phyloP scores from a whole-genome alignment of 2,888 invertebrate species.

The Trachelus tabidus region DNA sequence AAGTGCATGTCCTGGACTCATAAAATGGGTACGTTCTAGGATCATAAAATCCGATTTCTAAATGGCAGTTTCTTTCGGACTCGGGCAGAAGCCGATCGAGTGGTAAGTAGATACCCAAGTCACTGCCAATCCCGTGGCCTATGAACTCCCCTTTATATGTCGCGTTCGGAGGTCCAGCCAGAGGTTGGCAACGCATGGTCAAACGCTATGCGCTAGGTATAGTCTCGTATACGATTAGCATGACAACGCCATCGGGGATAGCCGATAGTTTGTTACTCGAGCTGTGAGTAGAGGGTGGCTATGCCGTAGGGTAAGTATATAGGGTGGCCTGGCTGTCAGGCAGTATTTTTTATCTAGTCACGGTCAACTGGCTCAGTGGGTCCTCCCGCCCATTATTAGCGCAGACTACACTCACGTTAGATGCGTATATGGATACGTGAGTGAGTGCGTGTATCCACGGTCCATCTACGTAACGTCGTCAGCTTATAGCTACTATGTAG shows the following conservation, averaged over 20 bases:
- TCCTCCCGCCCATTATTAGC: conserved; percentile 65
- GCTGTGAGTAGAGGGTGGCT: conserved; percentile 12
- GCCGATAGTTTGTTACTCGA: conserved; percentile 38
- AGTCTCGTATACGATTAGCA: conserved; percentile 55
- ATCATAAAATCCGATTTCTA: conserved; percentile 33
- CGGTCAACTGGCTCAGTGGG: conserved; percentile 64
- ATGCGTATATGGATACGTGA: neutral
- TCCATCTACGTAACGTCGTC: conserved; percentile 48
- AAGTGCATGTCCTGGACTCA: neutral
- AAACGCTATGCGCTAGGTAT: neutral
- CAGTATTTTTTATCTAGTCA: conserved; percentile 67
- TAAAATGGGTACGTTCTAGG: neutral
- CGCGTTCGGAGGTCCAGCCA: neutral
- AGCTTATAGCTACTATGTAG: conserved; percentile 49
- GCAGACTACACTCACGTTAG: conserved; percentile 47
- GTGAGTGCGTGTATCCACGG: conserved; percentile 25
- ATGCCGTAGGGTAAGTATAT: conserved; percentile 28
- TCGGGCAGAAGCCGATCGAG: neutral
- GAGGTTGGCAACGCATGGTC: neutral
- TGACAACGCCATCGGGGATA: conserved; percentile 49
- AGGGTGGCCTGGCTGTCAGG: conserved; percentile 49
- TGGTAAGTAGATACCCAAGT: neutral
- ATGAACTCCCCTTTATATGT: neutral
- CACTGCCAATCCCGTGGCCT: neutral
- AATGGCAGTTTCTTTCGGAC: conserved; percentile 17